phyloP scores from a whole-genome alignment of 2,113 vertebrate genomes.

The Mobula birostris region DNA sequence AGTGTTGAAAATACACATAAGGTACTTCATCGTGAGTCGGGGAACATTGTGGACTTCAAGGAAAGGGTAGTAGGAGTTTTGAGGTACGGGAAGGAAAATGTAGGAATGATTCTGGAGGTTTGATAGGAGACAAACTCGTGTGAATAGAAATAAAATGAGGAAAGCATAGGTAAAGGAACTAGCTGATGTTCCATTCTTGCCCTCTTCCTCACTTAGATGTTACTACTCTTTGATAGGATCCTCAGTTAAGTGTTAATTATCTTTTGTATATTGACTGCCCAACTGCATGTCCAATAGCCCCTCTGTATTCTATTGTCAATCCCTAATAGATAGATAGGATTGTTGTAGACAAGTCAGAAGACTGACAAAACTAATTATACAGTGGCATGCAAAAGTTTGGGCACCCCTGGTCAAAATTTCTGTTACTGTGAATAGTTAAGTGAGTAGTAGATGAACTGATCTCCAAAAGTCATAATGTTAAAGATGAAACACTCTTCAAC shows the following conservation, averaged over 20 bases:
- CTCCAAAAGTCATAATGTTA: no score
- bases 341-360: background rate
- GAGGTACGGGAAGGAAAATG: no score
- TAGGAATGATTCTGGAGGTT: background rate
- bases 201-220: background rate
- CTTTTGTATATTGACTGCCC: background rate
- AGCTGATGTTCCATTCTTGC: background rate
- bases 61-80: background rate
- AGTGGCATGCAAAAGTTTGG: no score
- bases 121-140: background rate
- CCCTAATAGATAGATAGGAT: background rate
- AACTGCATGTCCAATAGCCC: background rate
- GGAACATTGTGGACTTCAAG: background rate
- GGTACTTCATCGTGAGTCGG: background rate
- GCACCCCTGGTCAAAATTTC: no score
- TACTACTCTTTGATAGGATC: background rate
- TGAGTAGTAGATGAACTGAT: no score
- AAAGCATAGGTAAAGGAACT: background rate
- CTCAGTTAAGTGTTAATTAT: background rate
- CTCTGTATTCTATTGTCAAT: background rate
- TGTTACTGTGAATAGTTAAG: no score
- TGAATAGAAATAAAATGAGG: background rate
- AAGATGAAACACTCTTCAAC: no score
- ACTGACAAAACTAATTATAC: background rate
- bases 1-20: background rate